Conservation (phyloP, 2,888 invertebrate species). For the Polietes domitor region DNA sequence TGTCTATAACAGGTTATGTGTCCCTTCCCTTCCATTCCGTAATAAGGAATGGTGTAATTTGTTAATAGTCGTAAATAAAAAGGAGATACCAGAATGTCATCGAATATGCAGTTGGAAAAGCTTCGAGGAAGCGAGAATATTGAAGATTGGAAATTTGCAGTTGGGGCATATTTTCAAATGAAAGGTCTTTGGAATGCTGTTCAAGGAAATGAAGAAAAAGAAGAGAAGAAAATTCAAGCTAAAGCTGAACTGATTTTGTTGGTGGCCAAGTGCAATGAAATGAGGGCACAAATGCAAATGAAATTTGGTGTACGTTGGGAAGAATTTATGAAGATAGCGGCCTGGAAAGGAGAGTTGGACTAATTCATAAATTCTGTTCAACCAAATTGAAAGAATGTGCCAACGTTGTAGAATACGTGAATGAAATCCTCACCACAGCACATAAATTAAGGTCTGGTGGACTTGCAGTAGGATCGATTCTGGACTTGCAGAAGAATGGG, state of each 20-base stretch:
- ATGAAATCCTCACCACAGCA: constrained; percentile 35
- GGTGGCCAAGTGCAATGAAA: constrained; percentile 28
- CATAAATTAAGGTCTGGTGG: background rate
- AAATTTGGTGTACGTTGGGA: too few relatives aligned
- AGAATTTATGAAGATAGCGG: constrained; percentile 1
- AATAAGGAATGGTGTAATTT: background rate
- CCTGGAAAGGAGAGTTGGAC: constrained; percentile 43
- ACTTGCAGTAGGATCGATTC: too few relatives aligned
- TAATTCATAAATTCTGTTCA: constrained; percentile 51
- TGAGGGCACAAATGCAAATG: background rate
- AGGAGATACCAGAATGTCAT: background rate
- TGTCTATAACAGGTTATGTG: background rate
- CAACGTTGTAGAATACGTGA: constrained; percentile 34
- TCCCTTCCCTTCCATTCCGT: background rate
- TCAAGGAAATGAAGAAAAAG: constrained; percentile 31
- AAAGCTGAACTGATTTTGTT: too few relatives aligned
- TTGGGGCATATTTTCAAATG: too few relatives aligned
- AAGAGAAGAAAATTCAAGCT: too few relatives aligned
- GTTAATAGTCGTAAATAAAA: background rate
- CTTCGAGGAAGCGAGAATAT: constrained; percentile 45
- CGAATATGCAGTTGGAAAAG: constrained; percentile 28
- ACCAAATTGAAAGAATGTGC: constrained; percentile 39
- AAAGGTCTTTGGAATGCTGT: too few relatives aligned
- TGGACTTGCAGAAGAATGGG: too few relatives aligned
- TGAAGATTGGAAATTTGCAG: constrained; percentile 51